These are phyloP conservation scores for Trachelus stipa DNA, from an alignment of 2,888 invertebrate genomes.

Conservation along the genomic window DNA sequence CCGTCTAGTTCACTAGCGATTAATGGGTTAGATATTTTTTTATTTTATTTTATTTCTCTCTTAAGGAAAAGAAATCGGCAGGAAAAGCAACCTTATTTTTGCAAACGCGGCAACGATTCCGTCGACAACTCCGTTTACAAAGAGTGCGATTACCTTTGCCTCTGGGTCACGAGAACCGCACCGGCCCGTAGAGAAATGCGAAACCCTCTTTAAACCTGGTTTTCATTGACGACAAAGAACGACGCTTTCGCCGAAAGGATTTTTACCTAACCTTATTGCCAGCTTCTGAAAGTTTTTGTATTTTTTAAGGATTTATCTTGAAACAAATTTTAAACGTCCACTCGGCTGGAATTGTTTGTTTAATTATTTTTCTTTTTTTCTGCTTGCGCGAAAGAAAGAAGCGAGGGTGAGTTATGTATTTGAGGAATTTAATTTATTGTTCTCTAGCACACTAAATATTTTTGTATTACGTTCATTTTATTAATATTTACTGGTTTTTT, in stretches of 20 bases:
- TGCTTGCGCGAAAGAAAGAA: neutral
- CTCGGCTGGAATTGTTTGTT: neutral
- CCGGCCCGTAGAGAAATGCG: neutral
- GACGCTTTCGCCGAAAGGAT: neutral
- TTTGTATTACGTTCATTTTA: neutral
- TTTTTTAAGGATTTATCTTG: neutral
- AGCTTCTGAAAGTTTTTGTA: neutral
- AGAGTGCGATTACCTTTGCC: slow-evolving; percentile 14
- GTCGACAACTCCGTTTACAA: neutral
- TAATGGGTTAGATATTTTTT: neutral
- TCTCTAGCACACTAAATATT: neutral
- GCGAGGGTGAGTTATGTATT: neutral
- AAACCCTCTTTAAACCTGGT: neutral
- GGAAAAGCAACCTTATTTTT: neutral
- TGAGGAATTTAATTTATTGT: neutral
- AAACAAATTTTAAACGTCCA: neutral
- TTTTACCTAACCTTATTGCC: neutral
- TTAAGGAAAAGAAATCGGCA: neutral
- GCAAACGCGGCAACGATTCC: neutral
- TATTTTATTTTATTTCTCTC: too few species aligned
- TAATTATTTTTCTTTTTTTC: neutral
- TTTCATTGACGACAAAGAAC: neutral
- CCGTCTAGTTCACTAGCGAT: neutral
- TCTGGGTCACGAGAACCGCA: neutral
- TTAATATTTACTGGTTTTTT: neutral